Conservation (phyloP, 2,797 vertebrate genomes). For the Xerus rutilus region DNA sequence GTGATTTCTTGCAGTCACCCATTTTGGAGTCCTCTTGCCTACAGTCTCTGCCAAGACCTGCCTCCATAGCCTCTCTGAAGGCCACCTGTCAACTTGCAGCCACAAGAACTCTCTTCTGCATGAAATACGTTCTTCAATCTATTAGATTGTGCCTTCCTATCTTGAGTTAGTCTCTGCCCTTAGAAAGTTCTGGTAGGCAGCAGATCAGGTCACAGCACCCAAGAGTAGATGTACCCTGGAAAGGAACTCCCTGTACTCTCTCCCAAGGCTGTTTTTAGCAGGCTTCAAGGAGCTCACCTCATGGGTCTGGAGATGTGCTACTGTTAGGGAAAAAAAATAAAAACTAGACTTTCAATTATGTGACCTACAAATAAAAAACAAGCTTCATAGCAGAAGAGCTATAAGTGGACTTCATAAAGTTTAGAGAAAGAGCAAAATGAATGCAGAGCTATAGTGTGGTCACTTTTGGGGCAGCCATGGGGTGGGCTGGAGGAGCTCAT, state of each 20-base stretch:
- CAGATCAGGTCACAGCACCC: background rate
- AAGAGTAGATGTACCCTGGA: background rate
- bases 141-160: background rate
- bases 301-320: background rate
- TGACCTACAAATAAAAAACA: background rate
- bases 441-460: background rate
- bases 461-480: background rate
- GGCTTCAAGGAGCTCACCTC: background rate
- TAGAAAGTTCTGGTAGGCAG: background rate
- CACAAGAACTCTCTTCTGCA: background rate
- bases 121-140: background rate
- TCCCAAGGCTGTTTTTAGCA: background rate
- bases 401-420: background rate
- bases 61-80: background rate
- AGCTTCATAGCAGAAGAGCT: background rate
- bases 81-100: background rate
- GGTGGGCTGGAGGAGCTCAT: constrained; percentile 12
- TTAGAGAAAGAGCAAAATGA: constrained; percentile 49
- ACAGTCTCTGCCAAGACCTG: background rate
- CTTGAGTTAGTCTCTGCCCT: background rate
- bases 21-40: background rate
- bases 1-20: background rate
- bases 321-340: background rate
- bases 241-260: background rate
- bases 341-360: background rate